These are phyloP conservation scores for Drosophila subsilvestris DNA, from an alignment of 2,888 invertebrate species.

Conservation along the genomic window DNA sequence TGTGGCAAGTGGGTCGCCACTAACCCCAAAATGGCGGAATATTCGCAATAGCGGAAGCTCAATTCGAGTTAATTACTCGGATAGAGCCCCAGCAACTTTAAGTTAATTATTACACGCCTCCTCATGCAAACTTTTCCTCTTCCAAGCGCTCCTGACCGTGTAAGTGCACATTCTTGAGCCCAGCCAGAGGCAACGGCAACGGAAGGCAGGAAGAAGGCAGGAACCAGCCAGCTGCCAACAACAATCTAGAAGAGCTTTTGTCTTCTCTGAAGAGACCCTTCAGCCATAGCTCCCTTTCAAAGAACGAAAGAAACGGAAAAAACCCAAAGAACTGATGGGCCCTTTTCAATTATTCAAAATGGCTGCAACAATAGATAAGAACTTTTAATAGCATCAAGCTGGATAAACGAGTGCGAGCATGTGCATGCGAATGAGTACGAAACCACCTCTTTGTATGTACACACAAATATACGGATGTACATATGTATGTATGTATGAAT, in stretches of 20 bases:
- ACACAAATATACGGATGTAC: slow-evolving; percentile 1
- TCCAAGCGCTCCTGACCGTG: slow-evolving; percentile 12
- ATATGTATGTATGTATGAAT: not conserved
- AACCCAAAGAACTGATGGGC: slow-evolving; percentile 5
- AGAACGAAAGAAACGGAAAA: slow-evolving; percentile 4
- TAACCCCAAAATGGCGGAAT: slow-evolving; percentile 27
- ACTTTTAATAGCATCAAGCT: slow-evolving; percentile 20
- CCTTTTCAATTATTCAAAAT: slow-evolving; percentile 28
- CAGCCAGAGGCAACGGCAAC: not conserved
- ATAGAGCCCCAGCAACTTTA: slow-evolving; percentile 51
- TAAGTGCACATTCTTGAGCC: slow-evolving; percentile 2
- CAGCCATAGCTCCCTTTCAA: slow-evolving; percentile 1
- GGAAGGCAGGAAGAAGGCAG: not conserved
- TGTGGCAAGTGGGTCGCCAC: slow-evolving; percentile 21
- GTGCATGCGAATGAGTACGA: not conserved
- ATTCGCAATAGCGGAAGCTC: slow-evolving; percentile 37
- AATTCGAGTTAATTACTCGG: slow-evolving; percentile 60
- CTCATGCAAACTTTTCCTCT: slow-evolving; percentile 23
- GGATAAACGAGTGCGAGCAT: slow-evolving; percentile 17
- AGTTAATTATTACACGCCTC: slow-evolving; percentile 51
- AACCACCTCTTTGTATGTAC: not conserved
- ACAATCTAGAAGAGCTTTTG: slow-evolving; percentile 15
- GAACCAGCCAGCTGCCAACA: not conserved
- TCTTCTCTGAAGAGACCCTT: slow-evolving; percentile 12
- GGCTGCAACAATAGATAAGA: slow-evolving; percentile 29